phyloP scores from a whole-genome alignment of 35 echinoderm and acorn worm genomes.

The Holothuria glaberrima region DNA sequence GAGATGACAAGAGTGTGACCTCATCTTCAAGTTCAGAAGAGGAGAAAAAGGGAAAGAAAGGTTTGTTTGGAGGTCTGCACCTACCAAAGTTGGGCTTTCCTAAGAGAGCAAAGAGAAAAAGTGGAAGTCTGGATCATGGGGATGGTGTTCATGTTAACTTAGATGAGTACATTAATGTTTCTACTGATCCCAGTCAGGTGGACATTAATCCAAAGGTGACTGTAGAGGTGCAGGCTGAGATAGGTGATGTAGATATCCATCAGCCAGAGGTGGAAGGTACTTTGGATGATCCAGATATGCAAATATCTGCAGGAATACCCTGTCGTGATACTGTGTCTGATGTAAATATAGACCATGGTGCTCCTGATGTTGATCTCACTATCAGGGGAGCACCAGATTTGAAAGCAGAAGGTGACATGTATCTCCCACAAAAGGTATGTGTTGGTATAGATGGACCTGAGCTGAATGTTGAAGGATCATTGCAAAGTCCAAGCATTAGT shows the following conservation, averaged over 20 bases:
- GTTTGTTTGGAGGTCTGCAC: slow-evolving; percentile 43
- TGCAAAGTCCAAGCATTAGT: too few species aligned
- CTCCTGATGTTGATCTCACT: slow-evolving; percentile 50
- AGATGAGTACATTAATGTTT: slow-evolving; percentile 8
- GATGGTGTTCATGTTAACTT: slow-evolving; percentile 12
- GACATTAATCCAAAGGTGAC: neutral
- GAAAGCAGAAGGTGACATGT: neutral
- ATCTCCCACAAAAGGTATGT: neutral
- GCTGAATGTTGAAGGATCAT: neutral
- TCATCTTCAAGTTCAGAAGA: slow-evolving; percentile 38
- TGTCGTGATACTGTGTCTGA: neutral
- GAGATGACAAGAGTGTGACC: slow-evolving; percentile 16
- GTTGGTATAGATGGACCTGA: slow-evolving; percentile 1
- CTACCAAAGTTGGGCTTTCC: slow-evolving; percentile 16
- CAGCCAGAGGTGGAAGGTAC: neutral
- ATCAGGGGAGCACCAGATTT: slow-evolving; percentile 25
- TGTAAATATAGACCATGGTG: slow-evolving; percentile 1
- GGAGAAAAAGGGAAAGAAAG: slow-evolving; percentile 30
- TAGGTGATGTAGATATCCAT: neutral
- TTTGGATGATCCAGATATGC: too few species aligned
- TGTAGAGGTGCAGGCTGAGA: neutral
- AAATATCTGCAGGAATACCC: too few species aligned
- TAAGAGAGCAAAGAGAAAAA: slow-evolving; percentile 11
- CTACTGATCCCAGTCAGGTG: neutral
- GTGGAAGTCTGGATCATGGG: slow-evolving; percentile 18